Evolutionary conservation across 2,888 invertebrate genomes (phyloP).

Genomic region (Adelphocoris suturalis): DNA sequence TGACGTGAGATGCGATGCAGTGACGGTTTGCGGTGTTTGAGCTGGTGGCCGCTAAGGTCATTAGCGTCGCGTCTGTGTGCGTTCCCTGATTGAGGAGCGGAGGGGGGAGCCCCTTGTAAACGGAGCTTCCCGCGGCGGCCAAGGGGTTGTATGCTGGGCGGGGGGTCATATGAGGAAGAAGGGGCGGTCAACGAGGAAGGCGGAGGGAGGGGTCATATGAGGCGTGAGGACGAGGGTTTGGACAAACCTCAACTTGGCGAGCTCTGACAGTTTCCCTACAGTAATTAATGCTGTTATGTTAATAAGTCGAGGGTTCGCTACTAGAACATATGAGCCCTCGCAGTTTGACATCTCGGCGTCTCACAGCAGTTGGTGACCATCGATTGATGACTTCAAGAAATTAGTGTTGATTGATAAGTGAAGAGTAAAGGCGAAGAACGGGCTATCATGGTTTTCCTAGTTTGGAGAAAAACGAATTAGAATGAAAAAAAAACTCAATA

Average conservation of each 20-base stretch:
- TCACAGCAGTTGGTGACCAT: no score
- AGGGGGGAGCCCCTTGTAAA: conserved; percentile 34
- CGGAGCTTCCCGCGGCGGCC: conserved; percentile 37
- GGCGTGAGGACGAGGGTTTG: neutral
- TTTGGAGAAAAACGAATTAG: no score
- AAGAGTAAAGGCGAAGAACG: no score
- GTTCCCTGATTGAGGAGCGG: conserved; percentile 47
- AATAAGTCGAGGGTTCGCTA: conserved; percentile 35
- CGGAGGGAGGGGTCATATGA: neutral
- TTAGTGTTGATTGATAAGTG: no score
- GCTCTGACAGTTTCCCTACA: neutral
- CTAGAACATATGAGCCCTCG: no score
- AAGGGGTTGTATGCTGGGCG: no score
- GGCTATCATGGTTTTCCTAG: no score
- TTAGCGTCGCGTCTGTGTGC: conserved; percentile 57
- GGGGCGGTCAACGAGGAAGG: no score
- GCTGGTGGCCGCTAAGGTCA: conserved; percentile 58
- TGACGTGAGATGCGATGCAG: conserved; percentile 48
- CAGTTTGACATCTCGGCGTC: no score
- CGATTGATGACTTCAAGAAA: no score
- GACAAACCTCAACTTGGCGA: conserved; percentile 24
- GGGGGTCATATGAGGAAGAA: neutral
- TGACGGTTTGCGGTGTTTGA: conserved; percentile 62
- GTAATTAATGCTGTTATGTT: conserved; percentile 59
- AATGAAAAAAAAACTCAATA: no score